Conservation (phyloP, 2,888 invertebrate genomes). For the Euproctis similis region DNA sequence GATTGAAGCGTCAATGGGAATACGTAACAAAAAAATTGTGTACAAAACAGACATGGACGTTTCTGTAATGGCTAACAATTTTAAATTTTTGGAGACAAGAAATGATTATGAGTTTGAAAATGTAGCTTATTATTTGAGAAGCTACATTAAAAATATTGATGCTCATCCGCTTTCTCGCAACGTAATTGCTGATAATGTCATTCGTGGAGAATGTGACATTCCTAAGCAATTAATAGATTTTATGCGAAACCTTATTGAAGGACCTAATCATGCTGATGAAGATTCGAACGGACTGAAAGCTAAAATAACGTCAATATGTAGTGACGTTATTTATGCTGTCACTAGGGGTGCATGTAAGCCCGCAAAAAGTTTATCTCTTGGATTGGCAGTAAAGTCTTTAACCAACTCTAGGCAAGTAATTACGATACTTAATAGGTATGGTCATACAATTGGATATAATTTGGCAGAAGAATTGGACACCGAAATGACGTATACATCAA, state of each 20-base stretch:
- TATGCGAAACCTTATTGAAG: conserved; percentile 1
- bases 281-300: conserved; percentile 9
- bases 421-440: conserved; percentile 28
- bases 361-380: conserved; percentile 25
- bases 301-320: conserved; percentile 17
- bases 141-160: conserved; percentile 17
- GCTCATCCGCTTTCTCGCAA: conserved; percentile 11
- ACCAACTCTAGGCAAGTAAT: conserved; percentile 23
- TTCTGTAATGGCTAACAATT: conserved; percentile 20
- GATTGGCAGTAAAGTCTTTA: conserved; percentile 24
- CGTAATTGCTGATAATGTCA: conserved; percentile 9
- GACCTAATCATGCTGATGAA: conserved; percentile 1
- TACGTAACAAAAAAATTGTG: conserved; percentile 13
- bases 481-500: conserved; percentile 8
- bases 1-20: conserved; percentile 20
- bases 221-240: not conserved
- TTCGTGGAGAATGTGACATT: conserved; percentile 11
- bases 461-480: conserved; percentile 31
- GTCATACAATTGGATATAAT: conserved; percentile 26
- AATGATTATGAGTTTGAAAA: conserved; percentile 16
- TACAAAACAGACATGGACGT: conserved; percentile 20
- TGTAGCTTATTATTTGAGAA: conserved; percentile 24
- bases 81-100: conserved; percentile 7
- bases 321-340: conserved; percentile 5
- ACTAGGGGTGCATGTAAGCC: conserved; percentile 14